A percentile compares a stretch with the other conserved stretches of the same genome.
phyloP scores from a whole-genome alignment of 1,140 invertebrate species.

The Telenomus remus region DNA sequence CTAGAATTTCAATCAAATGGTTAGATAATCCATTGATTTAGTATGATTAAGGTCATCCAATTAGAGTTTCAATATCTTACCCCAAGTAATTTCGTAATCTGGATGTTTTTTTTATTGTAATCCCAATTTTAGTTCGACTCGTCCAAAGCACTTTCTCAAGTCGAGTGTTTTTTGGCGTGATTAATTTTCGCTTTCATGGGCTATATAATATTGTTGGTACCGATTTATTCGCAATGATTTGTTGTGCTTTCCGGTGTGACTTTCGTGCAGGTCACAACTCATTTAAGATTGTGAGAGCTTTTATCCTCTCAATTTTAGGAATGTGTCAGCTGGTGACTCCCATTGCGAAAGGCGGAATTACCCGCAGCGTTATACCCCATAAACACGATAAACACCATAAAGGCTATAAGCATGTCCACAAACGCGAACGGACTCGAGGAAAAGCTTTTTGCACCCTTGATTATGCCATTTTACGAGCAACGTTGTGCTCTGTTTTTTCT shows the following conservation, averaged over 20 bases:
- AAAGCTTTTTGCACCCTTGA: constrained; percentile 61
- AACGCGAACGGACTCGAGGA: constrained; percentile 52
- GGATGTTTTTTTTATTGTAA: neutral
- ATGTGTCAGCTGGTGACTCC: constrained; percentile 60
- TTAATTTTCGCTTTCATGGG: too few species aligned
- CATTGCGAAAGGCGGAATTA: constrained; percentile 60
- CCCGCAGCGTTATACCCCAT: constrained; percentile 65
- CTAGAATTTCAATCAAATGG: too few species aligned
- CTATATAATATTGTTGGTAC: too few species aligned
- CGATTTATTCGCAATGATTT: too few species aligned
- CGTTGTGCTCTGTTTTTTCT: constrained; percentile 17
- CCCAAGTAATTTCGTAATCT: too few species aligned
- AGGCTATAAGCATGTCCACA: constrained; percentile 57
- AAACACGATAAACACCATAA: constrained; percentile 68
- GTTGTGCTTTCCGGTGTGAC: too few species aligned
- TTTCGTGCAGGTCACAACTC: constrained; percentile 47
- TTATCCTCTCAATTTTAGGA: constrained; percentile 66
- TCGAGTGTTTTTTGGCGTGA: too few species aligned
- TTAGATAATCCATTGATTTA: too few species aligned
- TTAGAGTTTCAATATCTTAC: too few species aligned
- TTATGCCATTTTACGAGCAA: constrained; percentile 60
- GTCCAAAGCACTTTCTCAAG: too few species aligned
- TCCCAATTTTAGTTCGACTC: constrained; percentile 4
- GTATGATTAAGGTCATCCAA: too few species aligned
- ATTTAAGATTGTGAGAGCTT: constrained; percentile 57